These are phyloP conservation scores for Chrysopa pallens DNA, from an alignment of 1,140 invertebrate species.

Conservation along the genomic window DNA sequence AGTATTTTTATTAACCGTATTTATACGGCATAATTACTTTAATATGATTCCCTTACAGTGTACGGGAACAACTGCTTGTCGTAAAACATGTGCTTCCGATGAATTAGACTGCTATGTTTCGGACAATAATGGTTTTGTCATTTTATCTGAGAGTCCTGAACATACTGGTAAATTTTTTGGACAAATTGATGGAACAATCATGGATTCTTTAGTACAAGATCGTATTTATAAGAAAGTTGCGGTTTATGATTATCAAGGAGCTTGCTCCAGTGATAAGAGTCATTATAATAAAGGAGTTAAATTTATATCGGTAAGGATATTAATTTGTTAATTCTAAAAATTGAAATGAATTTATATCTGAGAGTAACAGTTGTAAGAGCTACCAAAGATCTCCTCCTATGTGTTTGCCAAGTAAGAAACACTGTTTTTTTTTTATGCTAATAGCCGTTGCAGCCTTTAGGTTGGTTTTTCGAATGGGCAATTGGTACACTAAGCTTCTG, in stretches of 20 bases:
- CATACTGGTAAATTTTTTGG: slow-evolving; percentile 83
- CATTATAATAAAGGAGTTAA: slow-evolving; percentile 40
- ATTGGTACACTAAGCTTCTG: slow-evolving; percentile 23
- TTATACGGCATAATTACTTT: slow-evolving; percentile 1
- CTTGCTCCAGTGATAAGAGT: slow-evolving; percentile 59
- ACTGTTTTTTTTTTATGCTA: too few relatives aligned
- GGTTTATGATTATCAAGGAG: slow-evolving; percentile 76
- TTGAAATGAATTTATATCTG: background rate
- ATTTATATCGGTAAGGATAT: slow-evolving; percentile 22
- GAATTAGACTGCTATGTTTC: slow-evolving; percentile 81
- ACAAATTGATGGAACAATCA: slow-evolving; percentile 85
- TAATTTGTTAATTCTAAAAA: too few relatives aligned
- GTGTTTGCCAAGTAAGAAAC: too few relatives aligned
- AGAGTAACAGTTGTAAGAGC: slow-evolving; percentile 8
- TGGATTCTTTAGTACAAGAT: slow-evolving; percentile 81
- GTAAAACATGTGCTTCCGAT: slow-evolving; percentile 67
- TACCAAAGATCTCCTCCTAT: too few relatives aligned
- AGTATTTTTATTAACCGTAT: slow-evolving; percentile 13
- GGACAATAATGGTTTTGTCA: slow-evolving; percentile 87
- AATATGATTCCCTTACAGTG: slow-evolving; percentile 36
- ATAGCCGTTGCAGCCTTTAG: slow-evolving; percentile 25
- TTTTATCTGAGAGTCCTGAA: slow-evolving; percentile 66
- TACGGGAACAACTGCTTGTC: slow-evolving; percentile 45
- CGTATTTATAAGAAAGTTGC: slow-evolving; percentile 73
- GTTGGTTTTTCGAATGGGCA: slow-evolving; percentile 29